Evolutionary conservation across 2,797 vertebrate species (phyloP).

Genomic region (Mormyrus hasselquistii): DNA sequence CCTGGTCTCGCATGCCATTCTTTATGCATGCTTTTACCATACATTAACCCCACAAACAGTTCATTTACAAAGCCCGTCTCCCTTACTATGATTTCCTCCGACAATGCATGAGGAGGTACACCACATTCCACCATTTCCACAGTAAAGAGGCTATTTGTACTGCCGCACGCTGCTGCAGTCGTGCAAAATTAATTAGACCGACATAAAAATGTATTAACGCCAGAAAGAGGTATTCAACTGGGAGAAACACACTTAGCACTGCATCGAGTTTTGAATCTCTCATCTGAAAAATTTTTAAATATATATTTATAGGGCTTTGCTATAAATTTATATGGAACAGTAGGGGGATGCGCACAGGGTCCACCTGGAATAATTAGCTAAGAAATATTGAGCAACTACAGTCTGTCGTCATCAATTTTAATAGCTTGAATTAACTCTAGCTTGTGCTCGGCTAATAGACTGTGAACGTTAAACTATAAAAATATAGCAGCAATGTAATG

Average conservation of each 20-base stretch:
- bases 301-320: background rate
- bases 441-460: background rate
- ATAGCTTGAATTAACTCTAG: background rate
- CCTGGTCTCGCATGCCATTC: background rate
- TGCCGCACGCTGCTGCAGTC: background rate
- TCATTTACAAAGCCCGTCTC: background rate
- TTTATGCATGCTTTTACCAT: background rate
- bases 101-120: background rate
- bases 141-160: background rate
- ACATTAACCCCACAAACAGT: background rate
- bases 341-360: background rate
- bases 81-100: background rate
- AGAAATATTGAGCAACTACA: background rate
- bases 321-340: background rate
- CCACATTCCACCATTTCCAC: background rate
- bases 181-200: slow-evolving; percentile 6
- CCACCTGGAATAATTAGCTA: slow-evolving; percentile 4
- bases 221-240: background rate
- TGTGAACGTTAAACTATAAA: background rate
- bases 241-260: background rate
- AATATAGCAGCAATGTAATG: background rate
- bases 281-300: background rate
- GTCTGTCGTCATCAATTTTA: slow-evolving; percentile 8
- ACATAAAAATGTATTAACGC: background rate
- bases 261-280: background rate